Conservation (phyloP, 2,888 invertebrate genomes). For the Andricus curvator region DNA sequence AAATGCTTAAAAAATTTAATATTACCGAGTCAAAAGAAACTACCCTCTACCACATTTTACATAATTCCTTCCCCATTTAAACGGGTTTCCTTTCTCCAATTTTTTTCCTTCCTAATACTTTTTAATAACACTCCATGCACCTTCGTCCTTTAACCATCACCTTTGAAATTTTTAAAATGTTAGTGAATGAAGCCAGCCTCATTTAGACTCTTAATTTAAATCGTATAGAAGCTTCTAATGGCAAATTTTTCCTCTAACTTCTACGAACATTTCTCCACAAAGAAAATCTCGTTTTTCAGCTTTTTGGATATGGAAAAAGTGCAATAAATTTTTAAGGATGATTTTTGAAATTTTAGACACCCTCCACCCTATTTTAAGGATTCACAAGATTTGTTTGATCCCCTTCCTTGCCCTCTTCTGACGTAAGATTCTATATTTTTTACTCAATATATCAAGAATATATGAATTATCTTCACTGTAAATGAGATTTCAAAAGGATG, state of each 20-base stretch:
- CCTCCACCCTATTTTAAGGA: no score
- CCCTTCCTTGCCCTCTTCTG: no score
- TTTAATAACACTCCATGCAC: no score
- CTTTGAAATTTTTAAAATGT: no score
- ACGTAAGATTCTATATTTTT: no score
- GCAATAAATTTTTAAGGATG: not conserved
- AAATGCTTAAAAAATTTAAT: not conserved
- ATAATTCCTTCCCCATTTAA: not conserved
- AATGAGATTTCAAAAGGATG: no score
- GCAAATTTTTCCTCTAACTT: not conserved
- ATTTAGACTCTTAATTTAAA: not conserved
- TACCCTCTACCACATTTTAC: not conserved
- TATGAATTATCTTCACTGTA: no score
- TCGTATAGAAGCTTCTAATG: not conserved
- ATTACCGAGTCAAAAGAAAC: not conserved
- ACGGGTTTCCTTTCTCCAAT: not conserved
- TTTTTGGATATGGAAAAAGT: constrained; percentile 5
- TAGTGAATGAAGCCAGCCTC: not conserved
- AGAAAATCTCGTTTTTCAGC: not conserved
- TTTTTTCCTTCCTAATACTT: no score
- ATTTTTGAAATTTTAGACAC: no score
- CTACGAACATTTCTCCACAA: not conserved
- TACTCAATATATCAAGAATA: no score
- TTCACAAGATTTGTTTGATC: no score
- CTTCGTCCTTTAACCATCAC: no score